phyloP scores from a whole-genome alignment of 2,888 invertebrate genomes.

The Salpingus planirostris region DNA sequence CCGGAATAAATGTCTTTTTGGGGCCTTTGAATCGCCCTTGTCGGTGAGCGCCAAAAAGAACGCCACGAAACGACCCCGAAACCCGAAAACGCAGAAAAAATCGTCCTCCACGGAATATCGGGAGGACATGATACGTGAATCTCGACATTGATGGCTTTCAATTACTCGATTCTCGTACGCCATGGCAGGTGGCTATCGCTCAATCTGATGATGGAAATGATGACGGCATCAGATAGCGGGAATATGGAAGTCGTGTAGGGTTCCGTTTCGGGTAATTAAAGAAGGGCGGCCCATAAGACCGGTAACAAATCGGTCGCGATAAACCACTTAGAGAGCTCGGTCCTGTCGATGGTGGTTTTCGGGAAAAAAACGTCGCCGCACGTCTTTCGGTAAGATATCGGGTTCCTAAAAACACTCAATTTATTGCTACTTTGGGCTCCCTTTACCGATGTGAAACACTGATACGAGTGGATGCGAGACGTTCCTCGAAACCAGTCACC shows the following conservation, averaged over 20 bases:
- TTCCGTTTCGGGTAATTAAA: slow-evolving; percentile 12
- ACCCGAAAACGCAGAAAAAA: too few relatives aligned
- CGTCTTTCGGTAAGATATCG: slow-evolving; percentile 20
- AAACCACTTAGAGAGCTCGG: slow-evolving; percentile 22
- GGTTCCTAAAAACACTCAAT: slow-evolving; percentile 30
- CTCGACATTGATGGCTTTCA: too few relatives aligned
- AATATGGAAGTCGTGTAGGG: not conserved
- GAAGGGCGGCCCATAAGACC: slow-evolving; percentile 19
- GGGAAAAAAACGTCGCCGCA: slow-evolving; percentile 19
- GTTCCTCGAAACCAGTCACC: slow-evolving; percentile 26
- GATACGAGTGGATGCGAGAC: slow-evolving; percentile 16
- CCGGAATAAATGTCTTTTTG: slow-evolving; percentile 40
- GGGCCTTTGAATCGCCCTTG: slow-evolving; percentile 20
- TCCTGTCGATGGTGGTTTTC: slow-evolving; percentile 13
- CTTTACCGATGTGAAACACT: slow-evolving; percentile 18
- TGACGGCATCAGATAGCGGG: not conserved
- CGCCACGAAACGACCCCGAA: too few relatives aligned
- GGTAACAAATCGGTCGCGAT: slow-evolving; percentile 28
- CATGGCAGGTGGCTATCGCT: slow-evolving; percentile 11
- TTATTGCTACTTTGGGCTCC: slow-evolving; percentile 32
- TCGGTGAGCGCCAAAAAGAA: slow-evolving; percentile 29
- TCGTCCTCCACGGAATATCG: too few relatives aligned
- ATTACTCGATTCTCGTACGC: too few relatives aligned
- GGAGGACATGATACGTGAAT: too few relatives aligned
- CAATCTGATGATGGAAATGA: slow-evolving; percentile 3